phyloP scores from a whole-genome alignment of 2,113 vertebrate genomes.

The Pitta sordida region DNA sequence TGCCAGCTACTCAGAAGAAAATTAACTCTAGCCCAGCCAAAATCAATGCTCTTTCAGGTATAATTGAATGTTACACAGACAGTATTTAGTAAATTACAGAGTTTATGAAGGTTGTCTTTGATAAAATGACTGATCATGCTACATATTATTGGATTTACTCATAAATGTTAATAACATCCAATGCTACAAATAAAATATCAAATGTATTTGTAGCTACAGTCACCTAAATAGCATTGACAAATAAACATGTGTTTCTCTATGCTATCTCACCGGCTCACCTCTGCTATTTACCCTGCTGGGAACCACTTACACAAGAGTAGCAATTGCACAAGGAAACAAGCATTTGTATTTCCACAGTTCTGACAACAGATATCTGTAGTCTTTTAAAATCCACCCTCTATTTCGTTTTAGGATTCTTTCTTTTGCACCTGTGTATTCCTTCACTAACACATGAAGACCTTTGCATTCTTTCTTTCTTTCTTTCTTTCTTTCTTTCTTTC shows the following conservation, averaged over 20 bases:
- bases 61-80: too few species aligned
- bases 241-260: neutral
- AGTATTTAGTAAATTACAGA: neutral
- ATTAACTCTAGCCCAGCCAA: too few species aligned
- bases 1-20: neutral
- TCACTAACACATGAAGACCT: neutral
- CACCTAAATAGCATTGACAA: neutral
- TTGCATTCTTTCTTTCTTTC: accelerated
- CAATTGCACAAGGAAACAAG: neutral
- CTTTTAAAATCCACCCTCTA: neutral
- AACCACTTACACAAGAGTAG: neutral
- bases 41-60: too few species aligned
- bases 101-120: neutral
- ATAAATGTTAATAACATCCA: neutral
- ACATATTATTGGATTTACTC: neutral
- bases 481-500: too few species aligned
- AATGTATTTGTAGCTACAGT: neutral
- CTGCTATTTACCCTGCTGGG: neutral
- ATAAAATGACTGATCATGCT: neutral
- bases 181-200: neutral
- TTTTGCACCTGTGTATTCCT: neutral
- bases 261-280: neutral
- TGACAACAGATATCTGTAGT: neutral
- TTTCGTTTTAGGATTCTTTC: neutral
- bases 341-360: neutral